phyloP scores from a whole-genome alignment of 2,113 vertebrate genomes.

The Rhinolophus sinicus region DNA sequence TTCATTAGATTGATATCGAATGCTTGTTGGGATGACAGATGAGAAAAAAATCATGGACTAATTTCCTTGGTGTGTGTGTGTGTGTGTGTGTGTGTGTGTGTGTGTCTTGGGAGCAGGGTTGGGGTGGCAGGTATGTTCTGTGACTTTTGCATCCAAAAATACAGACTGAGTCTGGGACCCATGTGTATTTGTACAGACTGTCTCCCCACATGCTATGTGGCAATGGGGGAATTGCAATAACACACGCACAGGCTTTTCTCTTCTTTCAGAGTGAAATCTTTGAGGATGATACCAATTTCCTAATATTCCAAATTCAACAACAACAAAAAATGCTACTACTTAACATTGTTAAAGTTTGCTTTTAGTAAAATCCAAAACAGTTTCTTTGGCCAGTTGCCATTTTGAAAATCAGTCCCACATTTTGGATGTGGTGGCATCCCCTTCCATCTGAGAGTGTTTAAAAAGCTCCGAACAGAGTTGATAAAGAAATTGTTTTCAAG shows the following conservation, averaged over 20 bases:
- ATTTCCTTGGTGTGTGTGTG: not conserved
- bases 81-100: fast-evolving
- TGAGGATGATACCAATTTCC: slow-evolving; percentile 52
- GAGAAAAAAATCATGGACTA: fast-evolving
- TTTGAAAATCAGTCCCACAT: slow-evolving; percentile 54
- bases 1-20: fast-evolving
- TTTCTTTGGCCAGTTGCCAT: slow-evolving; percentile 29
- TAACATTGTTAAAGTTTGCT: slow-evolving; percentile 63
- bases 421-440: not conserved
- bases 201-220: not conserved
- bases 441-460: not conserved
- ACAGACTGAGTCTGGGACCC: not conserved
- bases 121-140: not conserved
- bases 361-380: slow-evolving; percentile 66
- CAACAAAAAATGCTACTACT: slow-evolving; percentile 67
- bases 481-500: not conserved
- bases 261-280: not conserved
- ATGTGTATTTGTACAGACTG: not conserved
- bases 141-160: not conserved
- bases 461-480: not conserved
- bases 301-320: slow-evolving; percentile 55
- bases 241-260: not conserved
- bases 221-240: not conserved
- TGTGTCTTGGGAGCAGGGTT: fast-evolving
- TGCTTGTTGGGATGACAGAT: not conserved